These are phyloP conservation scores for Seira sanloemensis DNA, from an alignment of 2,888 invertebrate genomes.

Conservation along the genomic window DNA sequence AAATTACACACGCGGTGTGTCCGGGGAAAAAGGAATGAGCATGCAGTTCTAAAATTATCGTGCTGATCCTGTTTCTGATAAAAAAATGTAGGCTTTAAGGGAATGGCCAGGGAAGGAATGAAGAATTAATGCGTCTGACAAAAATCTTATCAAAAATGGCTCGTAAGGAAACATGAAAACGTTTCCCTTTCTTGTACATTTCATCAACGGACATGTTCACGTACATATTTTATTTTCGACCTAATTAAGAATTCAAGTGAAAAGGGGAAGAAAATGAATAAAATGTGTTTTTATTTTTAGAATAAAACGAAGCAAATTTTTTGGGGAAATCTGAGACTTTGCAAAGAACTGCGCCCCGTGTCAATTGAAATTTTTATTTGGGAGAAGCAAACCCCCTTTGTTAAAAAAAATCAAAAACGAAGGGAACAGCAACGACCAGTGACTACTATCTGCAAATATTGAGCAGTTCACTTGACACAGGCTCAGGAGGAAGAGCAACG, in stretches of 20 bases:
- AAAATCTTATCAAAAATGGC: constrained; percentile 38
- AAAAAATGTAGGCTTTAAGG: too few relatives aligned
- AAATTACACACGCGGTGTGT: neutral
- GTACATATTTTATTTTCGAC: constrained; percentile 8
- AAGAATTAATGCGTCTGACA: neutral
- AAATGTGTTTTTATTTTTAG: too few relatives aligned
- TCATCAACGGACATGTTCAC: constrained; percentile 49
- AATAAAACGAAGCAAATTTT: constrained; percentile 24
- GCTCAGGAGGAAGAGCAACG: constrained; percentile 18
- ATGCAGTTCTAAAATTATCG: constrained; percentile 6
- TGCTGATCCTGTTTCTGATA: constrained; percentile 38
- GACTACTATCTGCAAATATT: constrained; percentile 32
- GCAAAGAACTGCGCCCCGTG: neutral
- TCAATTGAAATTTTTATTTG: neutral
- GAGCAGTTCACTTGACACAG: constrained; percentile 21
- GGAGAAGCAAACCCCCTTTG: neutral
- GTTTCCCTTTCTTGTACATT: constrained; percentile 33
- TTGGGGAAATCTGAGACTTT: constrained; percentile 34
- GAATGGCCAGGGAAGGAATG: too few relatives aligned
- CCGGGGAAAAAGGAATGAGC: neutral
- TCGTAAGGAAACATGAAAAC: constrained; percentile 34
- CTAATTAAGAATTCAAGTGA: constrained; percentile 13
- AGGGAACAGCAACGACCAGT: constrained; percentile 22
- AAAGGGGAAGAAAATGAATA: too few relatives aligned
- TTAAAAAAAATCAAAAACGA: neutral